Percentiles rank a stretch among this genome's conserved stretches.
Conservation (phyloP, 2,113 vertebrate genomes). For the Propithecus coquereli region DNA sequence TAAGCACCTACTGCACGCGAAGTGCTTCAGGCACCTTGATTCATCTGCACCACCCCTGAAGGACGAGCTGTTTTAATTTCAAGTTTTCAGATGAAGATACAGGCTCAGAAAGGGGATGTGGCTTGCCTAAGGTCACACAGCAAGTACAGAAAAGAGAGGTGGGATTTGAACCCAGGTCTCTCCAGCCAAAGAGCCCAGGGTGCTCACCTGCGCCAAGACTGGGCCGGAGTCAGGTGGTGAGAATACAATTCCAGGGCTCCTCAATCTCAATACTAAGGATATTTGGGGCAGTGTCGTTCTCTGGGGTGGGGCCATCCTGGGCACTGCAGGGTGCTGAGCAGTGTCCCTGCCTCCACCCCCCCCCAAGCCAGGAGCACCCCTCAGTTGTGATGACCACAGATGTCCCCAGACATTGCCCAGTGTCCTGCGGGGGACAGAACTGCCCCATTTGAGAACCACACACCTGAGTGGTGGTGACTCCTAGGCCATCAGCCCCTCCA, state of each 20-base stretch:
- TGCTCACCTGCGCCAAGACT: not conserved
- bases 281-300: not conserved
- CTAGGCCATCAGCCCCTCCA: not conserved
- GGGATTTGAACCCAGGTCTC: not conserved
- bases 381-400: too few relatives aligned
- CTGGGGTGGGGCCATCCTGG: not conserved
- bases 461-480: too few relatives aligned
- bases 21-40: not conserved
- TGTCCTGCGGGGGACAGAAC: not conserved
- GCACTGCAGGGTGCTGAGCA: rapidly evolving
- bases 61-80: rapidly evolving
- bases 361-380: rapidly evolving
- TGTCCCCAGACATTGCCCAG: rapidly evolving
- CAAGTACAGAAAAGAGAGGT: not conserved
- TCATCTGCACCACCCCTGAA: not conserved
- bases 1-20: not conserved
- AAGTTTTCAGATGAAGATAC: not conserved
- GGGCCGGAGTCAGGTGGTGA: not conserved
- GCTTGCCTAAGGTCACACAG: not conserved
- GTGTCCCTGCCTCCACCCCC: not conserved
- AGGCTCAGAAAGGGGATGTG: not conserved
- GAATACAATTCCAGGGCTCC: not conserved
- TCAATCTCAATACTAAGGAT: not conserved
- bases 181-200: too few relatives aligned
- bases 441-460: not conserved